Conservation (phyloP, 2,113 vertebrate genomes). For the Mesoclemmys tuberculata region DNA sequence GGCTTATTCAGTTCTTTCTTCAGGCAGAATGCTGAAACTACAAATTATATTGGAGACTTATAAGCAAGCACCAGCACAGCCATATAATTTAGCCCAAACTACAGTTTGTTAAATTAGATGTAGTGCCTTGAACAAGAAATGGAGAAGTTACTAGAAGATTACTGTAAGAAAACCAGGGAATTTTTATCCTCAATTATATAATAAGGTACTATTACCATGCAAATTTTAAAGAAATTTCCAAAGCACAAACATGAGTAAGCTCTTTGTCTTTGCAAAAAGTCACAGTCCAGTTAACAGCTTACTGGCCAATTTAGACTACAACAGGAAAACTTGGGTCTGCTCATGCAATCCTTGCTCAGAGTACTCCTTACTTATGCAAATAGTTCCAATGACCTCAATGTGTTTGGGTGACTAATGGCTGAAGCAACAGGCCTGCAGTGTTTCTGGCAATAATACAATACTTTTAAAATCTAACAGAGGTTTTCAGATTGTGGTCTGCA, state of each 20-base stretch:
- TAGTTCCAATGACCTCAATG: background rate
- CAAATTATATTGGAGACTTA: background rate
- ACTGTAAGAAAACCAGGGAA: background rate
- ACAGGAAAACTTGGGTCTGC: background rate
- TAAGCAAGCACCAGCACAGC: background rate
- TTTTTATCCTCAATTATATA: background rate
- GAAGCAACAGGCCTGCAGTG: rapidly evolving
- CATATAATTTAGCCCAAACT: background rate
- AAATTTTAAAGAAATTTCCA: background rate
- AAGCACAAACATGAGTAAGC: background rate
- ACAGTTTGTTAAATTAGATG: background rate
- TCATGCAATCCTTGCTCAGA: background rate
- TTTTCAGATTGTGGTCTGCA: background rate
- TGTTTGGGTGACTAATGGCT: background rate
- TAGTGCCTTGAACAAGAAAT: background rate
- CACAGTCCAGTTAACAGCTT: background rate
- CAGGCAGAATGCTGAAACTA: background rate
- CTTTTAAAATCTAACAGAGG: background rate
- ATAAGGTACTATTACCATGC: background rate
- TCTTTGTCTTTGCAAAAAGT: background rate
- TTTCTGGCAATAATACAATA: background rate
- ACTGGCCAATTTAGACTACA: background rate
- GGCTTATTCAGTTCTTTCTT: background rate
- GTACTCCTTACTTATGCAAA: background rate
- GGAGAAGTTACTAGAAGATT: background rate